Percentiles rank a stretch among this genome's conserved stretches.
These are phyloP conservation scores for Prionailurus viverrinus DNA, from an alignment of 2,113 vertebrate species.

Conservation along the genomic window DNA sequence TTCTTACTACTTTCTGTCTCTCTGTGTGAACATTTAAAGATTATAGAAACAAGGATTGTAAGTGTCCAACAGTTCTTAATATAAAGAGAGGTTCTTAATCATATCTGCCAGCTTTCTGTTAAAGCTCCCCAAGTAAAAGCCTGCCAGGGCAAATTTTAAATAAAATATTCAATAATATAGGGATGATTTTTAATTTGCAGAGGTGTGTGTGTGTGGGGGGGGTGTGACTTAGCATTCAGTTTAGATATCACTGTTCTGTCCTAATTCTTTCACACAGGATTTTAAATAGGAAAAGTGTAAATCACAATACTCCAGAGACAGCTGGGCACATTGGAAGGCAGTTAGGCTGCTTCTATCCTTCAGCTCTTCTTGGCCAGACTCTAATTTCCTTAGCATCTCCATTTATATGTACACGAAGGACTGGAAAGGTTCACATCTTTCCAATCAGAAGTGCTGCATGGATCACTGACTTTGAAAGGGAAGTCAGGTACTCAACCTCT, in stretches of 20 bases:
- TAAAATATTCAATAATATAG: slow-evolving; percentile 21
- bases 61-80: background rate
- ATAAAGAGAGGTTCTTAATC: background rate
- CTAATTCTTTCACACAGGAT: background rate
- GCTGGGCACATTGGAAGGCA: background rate
- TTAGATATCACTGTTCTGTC: background rate
- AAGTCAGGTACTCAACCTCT: slow-evolving; percentile 66
- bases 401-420: slow-evolving; percentile 66
- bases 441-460: slow-evolving; percentile 70
- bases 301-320: background rate
- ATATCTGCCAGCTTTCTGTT: background rate
- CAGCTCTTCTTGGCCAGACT: slow-evolving; percentile 16
- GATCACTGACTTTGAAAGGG: slow-evolving; percentile 74
- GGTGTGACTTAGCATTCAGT: background rate
- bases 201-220: background rate
- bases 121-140: background rate
- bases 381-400: slow-evolving; percentile 70
- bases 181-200: background rate
- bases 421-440: slow-evolving; percentile 71
- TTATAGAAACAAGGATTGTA: background rate
- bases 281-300: slow-evolving; percentile 11
- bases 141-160: background rate
- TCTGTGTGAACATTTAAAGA: background rate
- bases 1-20: background rate
- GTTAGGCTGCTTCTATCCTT: background rate